Evolutionary conservation across 2,113 vertebrate species (phyloP).

Genomic region (Siphamia tubifer): DNA sequence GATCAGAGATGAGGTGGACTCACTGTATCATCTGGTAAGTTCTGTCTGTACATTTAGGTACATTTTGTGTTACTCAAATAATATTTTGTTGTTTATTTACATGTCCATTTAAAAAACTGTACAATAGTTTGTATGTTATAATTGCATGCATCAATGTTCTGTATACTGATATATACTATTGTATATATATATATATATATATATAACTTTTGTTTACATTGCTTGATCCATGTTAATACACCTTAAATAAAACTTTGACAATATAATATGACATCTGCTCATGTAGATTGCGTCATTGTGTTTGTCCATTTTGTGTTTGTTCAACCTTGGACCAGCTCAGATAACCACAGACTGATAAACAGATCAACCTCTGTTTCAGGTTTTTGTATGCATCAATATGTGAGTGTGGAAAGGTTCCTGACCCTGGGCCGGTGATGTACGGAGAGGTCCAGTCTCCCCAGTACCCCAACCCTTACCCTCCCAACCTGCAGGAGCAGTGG

Average conservation of each 20-base stretch:
- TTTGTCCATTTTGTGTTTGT: conserved; percentile 49
- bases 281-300: conserved; percentile 22
- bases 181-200: too few relatives aligned
- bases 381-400: conserved; percentile 59
- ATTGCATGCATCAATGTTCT: background rate
- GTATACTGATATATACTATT: too few relatives aligned
- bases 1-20: conserved; percentile 29
- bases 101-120: background rate
- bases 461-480: conserved; percentile 87
- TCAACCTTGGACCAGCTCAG: conserved; percentile 52
- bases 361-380: conserved; percentile 49
- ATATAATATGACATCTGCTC: background rate
- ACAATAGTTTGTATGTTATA: background rate
- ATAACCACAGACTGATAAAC: conserved; percentile 21
- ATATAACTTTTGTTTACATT: too few relatives aligned
- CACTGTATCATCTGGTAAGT: conserved; percentile 48
- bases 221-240: background rate
- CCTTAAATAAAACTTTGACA: background rate
- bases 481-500: conserved; percentile 77
- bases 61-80: background rate
- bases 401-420: conserved; percentile 13
- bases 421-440: conserved; percentile 34
- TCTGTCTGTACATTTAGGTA: background rate
- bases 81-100: background rate
- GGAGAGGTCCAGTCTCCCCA: conserved; percentile 85